Evolutionary conservation across 2,888 invertebrate species (phyloP).

Genomic region (Eucriotettix oculatus): DNA sequence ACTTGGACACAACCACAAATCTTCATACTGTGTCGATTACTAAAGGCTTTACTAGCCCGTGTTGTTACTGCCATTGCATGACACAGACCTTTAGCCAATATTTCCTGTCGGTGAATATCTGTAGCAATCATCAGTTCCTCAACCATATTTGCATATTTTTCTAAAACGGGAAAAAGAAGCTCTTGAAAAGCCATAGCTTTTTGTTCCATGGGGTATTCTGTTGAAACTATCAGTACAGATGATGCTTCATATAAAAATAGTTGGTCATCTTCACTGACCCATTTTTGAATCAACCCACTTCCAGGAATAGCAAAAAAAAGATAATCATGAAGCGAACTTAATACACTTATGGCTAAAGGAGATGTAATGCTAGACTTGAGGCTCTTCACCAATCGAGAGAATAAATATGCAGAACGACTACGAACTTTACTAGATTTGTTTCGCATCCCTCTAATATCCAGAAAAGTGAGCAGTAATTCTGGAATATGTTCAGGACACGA

Average conservation of each 20-base stretch:
- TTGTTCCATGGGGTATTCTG: constrained; percentile 26
- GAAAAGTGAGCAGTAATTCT: constrained; percentile 28
- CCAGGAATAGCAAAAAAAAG: constrained; percentile 17
- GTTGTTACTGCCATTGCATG: constrained; percentile 35
- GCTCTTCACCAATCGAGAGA: constrained; percentile 34
- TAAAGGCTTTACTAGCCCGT: constrained; percentile 38
- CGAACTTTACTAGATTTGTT: constrained; percentile 29
- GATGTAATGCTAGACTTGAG: constrained; percentile 23
- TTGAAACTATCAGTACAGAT: constrained; percentile 32
- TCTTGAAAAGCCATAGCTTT: constrained; percentile 27
- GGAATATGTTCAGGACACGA: constrained; percentile 29
- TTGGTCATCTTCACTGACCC: constrained; percentile 33
- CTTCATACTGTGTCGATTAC: constrained; percentile 33
- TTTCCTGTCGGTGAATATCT: constrained; percentile 13
- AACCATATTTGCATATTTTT: constrained; percentile 25
- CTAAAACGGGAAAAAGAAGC: constrained; percentile 28
- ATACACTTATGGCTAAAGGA: background rate
- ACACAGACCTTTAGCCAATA: constrained; percentile 18
- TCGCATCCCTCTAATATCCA: constrained; percentile 32
- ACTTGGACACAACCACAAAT: constrained; percentile 30
- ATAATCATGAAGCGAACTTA: background rate
- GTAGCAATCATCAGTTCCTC: constrained; percentile 20
- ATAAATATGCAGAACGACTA: constrained; percentile 34
- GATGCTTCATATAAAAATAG: constrained; percentile 38
- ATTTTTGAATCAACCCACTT: constrained; percentile 17